Evolutionary conservation across 2,113 vertebrate species (phyloP).

Genomic region (Psittacara wagleri): DNA sequence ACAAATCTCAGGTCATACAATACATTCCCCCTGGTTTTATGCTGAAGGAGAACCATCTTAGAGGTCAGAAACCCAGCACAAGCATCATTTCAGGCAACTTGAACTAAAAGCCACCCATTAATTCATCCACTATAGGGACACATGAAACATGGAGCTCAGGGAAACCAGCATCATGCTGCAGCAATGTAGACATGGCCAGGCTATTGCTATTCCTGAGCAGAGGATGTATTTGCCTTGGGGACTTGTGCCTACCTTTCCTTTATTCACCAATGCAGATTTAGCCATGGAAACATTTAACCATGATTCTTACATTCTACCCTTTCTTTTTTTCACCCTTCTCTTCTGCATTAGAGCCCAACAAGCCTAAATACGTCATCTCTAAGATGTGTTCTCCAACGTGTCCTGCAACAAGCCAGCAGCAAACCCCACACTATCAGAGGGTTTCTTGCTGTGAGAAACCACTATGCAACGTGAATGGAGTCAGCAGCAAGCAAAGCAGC

Average conservation of each 20-base stretch:
- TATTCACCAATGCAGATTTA: background rate
- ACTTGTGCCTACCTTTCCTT: background rate
- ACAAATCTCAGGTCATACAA: background rate
- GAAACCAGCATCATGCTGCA: background rate
- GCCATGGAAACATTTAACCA: background rate
- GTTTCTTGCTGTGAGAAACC: constrained; percentile 47
- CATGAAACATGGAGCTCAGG: background rate
- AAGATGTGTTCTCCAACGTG: constrained; percentile 44
- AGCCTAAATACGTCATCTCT: constrained; percentile 28
- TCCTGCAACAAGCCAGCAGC: background rate
- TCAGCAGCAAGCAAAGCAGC: constrained; percentile 12
- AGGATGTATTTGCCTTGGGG: background rate
- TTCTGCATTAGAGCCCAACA: constrained; percentile 5
- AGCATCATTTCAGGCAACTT: background rate
- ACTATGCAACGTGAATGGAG: constrained; percentile 46
- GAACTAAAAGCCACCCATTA: background rate
- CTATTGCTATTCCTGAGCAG: background rate
- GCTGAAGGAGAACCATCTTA: background rate
- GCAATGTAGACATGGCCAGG: background rate
- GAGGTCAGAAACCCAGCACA: accelerated
- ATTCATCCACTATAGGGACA: background rate
- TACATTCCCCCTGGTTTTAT: background rate
- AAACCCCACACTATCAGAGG: background rate
- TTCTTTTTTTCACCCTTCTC: background rate
- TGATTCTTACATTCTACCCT: background rate